Evolutionary conservation across 2,797 vertebrate species (phyloP).

Genomic region (Enteromius trimaculatus): DNA sequence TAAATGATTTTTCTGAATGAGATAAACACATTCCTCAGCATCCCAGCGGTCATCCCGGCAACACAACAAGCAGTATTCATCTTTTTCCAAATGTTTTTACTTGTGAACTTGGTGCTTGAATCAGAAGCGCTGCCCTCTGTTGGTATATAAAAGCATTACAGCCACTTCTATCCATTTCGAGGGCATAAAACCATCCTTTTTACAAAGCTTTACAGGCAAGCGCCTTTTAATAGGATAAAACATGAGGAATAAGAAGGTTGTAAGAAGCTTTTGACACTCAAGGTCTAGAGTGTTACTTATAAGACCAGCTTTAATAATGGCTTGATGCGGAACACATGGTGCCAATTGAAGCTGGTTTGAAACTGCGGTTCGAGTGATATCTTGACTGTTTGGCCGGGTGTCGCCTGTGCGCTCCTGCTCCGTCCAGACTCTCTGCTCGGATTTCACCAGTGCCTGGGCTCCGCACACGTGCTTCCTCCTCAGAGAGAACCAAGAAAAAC

Average conservation of each 20-base stretch:
- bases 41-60: slow-evolving; percentile 21
- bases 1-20: slow-evolving; percentile 12
- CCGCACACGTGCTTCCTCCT: slow-evolving; percentile 59
- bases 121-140: slow-evolving; percentile 47
- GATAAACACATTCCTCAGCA: slow-evolving; percentile 37
- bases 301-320: slow-evolving; percentile 1
- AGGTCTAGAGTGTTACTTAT: slow-evolving; percentile 16
- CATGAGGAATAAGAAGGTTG: background rate
- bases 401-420: slow-evolving; percentile 34
- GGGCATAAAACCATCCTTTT: background rate
- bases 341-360: slow-evolving; percentile 34
- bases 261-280: slow-evolving; percentile 21
- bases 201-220: background rate
- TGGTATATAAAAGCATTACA: slow-evolving; percentile 24
- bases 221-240: slow-evolving; percentile 10
- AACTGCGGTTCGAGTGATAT: slow-evolving; percentile 46
- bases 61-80: slow-evolving; percentile 27
- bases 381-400: slow-evolving; percentile 41
- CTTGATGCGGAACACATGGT: slow-evolving; percentile 61
- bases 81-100: slow-evolving; percentile 11
- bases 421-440: slow-evolving; percentile 53
- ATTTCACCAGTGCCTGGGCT: slow-evolving; percentile 55
- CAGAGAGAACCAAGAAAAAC: slow-evolving; percentile 56
- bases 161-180: background rate
- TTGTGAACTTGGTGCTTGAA: background rate